Base-by-base conservation (phyloP, 2,888 invertebrate genomes). In the Cotesia congregata region DNA sequence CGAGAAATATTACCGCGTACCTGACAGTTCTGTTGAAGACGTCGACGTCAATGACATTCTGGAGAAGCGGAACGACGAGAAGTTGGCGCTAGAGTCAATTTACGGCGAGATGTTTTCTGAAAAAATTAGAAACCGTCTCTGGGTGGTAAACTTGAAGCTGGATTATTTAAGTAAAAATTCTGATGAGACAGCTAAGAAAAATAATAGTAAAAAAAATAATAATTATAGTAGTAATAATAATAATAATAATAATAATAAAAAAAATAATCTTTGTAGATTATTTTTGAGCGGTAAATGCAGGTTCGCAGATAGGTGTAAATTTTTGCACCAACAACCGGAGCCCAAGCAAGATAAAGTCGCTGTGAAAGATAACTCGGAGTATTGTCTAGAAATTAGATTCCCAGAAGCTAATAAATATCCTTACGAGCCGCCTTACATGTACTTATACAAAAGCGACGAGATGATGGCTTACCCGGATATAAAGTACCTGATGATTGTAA, bases 351-450 rank as follows among this genome's bases (percentile, higher is more conserved):
- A 82, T 64, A 89, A 89, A 59, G 82, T 82, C 76, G 87, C 88
- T 40, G 88, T 86, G 20, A 90, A 84, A 76, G 82, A 83, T 59
- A 83, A 87, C 79, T 76, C 83, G 74, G 87, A 89, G 83, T 92
- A 95, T 90, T 91, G 93, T 85, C 90, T 96, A 83, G 96, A 96
- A 91, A 91, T 96, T 82, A 91, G 95, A 81, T 95, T 96, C 90
- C 93, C 94, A 0, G 91, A 92, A 81, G 92, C 92, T 84, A 50
- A 67, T 12, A 91, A 91, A 70, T 96, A 96, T 88, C 96, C 96
- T 0, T 93, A 92, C 84, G 94, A 95, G 88, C 91, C 94, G 0
- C 95, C 95, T 0, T 90, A 93, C 77, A 90, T 95, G 79, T 95
- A 94, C 84, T 91, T 91, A 67, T 92, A 92, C 67, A 90, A 90